Evolutionary conservation across 1,140 invertebrate genomes (phyloP).

Genomic region (Zaprionus nigranus): DNA sequence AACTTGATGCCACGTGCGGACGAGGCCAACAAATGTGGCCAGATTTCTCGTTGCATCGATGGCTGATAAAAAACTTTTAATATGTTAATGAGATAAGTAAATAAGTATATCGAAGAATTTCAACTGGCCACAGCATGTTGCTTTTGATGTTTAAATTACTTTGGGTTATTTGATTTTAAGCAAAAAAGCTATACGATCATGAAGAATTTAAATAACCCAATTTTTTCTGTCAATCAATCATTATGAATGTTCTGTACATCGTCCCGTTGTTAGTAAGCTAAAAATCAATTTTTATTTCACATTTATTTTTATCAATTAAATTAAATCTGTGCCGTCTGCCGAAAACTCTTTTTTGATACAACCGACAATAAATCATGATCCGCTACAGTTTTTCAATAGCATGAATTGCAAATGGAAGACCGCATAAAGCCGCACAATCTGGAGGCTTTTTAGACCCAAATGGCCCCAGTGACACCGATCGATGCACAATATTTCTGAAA

Average conservation of each 20-base stretch:
- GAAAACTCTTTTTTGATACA: constrained; percentile 46
- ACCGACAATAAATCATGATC: constrained; percentile 66
- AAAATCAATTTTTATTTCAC: constrained; percentile 51
- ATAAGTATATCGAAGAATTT: constrained; percentile 2
- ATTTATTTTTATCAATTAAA: constrained; percentile 63
- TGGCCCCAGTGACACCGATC: constrained; percentile 42
- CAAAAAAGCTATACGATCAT: too few species aligned
- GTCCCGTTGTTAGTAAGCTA: not conserved
- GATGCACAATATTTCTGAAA: constrained; percentile 41
- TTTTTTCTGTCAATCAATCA: not conserved
- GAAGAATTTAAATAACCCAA: too few species aligned
- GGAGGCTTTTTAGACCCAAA: constrained; percentile 47
- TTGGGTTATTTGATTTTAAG: not conserved
- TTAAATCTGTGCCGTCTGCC: constrained; percentile 56
- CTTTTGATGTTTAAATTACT: not conserved
- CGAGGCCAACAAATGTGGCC: constrained; percentile 14
- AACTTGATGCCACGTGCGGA: constrained; percentile 48
- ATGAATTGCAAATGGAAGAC: constrained; percentile 59
- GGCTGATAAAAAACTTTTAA: constrained; percentile 19
- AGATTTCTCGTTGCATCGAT: constrained; percentile 16
- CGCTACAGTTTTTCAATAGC: constrained; percentile 37
- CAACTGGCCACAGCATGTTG: not conserved
- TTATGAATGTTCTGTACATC: not conserved
- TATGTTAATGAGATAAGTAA: constrained; percentile 15
- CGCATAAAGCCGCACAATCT: constrained; percentile 56